Base-by-base conservation (phyloP, 2,888 invertebrate species). In the Rhodophaea formosa region DNA sequence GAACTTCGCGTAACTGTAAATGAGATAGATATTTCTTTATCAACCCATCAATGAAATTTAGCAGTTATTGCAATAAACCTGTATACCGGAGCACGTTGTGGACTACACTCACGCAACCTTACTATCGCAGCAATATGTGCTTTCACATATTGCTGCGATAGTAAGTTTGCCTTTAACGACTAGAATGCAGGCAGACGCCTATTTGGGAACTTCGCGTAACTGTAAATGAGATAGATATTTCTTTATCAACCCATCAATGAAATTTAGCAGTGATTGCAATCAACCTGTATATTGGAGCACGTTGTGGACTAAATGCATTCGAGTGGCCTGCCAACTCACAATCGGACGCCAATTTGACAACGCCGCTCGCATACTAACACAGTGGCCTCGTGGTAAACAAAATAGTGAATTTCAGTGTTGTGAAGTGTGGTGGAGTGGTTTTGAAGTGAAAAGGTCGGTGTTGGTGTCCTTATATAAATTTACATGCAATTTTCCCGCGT, bases 261-360 rank as follows among this genome's bases (percentile, higher is more conserved):
- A 51, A 39, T 35, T 39, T 12, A 35, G 35, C 30, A 23, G 12
- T 12, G 8, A 45, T 17, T 45, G 10, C 17, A 14, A 51, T 76
- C 74, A 77, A 64, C 56, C 65, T 67, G 60, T 71, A 61, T 64
- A 69, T 62, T 62, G 62, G 64, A 71, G 66, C 63, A 70, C 80
- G 82, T 83, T 84, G 81, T 72, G 67, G 71, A 70, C 81, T 79
- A 79, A 78, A 80, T 79, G 80, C 77, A 72, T 71, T 77, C 66
- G 68, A 75, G 72, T 76, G 53, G 70, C 63, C 67, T 73, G 86
- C 87, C 86, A 88, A 82, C 80, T 71, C 68, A 78, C 80, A 84
- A 82, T 80, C 83, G 79, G 79, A 72, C 67, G 75, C 72, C 80
- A 76, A 79, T 81, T 80, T 82, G 81, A 82, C 84, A 45, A 80